Evolutionary conservation across 2,113 vertebrate genomes (phyloP), one percentile per base, ranked within the genome.

Genomic region (Chunga burmeisteri): DNA sequence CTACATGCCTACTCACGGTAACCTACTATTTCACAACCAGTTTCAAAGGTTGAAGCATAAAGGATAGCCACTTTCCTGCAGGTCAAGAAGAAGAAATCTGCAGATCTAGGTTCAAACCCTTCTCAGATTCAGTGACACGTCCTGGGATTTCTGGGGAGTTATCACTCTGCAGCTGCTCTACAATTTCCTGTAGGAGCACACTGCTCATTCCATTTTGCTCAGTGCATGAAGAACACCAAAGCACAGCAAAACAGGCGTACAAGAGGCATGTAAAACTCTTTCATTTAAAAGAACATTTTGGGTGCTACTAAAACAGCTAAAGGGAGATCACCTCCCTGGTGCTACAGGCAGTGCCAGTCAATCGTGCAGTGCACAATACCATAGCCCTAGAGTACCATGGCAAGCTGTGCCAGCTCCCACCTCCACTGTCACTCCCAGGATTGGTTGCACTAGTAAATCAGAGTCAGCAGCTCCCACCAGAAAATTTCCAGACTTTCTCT

Each of bases 161-260:
- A 17, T 1, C n/a, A 25, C 6, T 1, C 22, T 32, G 47, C 56
- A 58, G 38, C 25, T 49, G 16, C 49, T 50, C 59, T 12, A 15
- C 7, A 1, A n/a, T 16, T 49, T 71, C 65, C 40, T 67, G 38
- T 27, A 80, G 58, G 58, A 20, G 11, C 26, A 38, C 25, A 49
- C 11, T 25, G 62, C 30, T 84, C 10, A 8, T 26, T 53, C 44
- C 73, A 47, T 16, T 68, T 18, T 34, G 34, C 23, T 58, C 32
- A 47, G 67, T 2, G 38, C 50, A 74, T 30, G 61, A 36, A 62
- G 21, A 66, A 44, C 34, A 75, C 10, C 47, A 77, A 42, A 40
- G 42, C 29, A 62, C 5, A n/a, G 14, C 15, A 63, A 38, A 78
- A 38, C 9, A 50, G 27, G 53, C 0, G 0, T 10, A 30, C 0